These are phyloP conservation scores for Bombus superbus DNA, from an alignment of 1,140 invertebrate species.

Conservation along the genomic window DNA sequence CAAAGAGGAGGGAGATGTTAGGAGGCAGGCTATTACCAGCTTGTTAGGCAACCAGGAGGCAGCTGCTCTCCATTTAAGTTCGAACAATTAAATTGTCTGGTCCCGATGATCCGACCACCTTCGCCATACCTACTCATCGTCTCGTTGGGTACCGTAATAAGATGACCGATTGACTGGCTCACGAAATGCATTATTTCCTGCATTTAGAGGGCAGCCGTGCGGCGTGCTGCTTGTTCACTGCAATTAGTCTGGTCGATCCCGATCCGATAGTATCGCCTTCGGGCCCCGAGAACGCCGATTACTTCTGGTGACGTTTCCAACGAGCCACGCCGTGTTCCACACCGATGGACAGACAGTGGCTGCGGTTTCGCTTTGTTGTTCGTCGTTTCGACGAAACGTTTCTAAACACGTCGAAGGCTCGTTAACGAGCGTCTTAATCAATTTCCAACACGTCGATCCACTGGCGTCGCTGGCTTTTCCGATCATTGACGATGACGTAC, in stretches of 20 bases:
- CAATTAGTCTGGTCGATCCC: constrained; percentile 52
- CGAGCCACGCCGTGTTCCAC: constrained; percentile 14
- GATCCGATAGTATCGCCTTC: constrained; percentile 22
- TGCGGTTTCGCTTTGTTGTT: not conserved
- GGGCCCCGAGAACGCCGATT: constrained; percentile 36
- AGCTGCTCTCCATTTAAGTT: constrained; percentile 81
- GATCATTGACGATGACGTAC: not conserved
- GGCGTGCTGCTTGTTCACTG: constrained; percentile 23
- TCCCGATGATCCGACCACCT: constrained; percentile 47
- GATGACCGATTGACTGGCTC: constrained; percentile 59
- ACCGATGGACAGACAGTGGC: not conserved
- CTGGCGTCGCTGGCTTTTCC: not conserved
- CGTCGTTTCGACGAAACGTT: not conserved
- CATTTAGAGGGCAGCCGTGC: constrained; percentile 29
- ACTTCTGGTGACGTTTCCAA: constrained; percentile 41
- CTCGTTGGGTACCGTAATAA: constrained; percentile 45
- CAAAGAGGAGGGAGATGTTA: constrained; percentile 45
- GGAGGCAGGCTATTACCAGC: constrained; percentile 79
- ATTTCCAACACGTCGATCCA: not conserved
- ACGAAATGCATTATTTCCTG: constrained; percentile 61
- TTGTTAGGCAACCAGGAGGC: constrained; percentile 79
- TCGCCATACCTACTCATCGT: constrained; percentile 61
- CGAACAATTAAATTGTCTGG: constrained; percentile 81
- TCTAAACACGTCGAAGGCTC: not conserved
- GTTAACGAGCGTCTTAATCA: constrained; percentile 45